Base-by-base conservation (phyloP, 2,113 vertebrate species). In the Scophthalmus maximus region DNA sequence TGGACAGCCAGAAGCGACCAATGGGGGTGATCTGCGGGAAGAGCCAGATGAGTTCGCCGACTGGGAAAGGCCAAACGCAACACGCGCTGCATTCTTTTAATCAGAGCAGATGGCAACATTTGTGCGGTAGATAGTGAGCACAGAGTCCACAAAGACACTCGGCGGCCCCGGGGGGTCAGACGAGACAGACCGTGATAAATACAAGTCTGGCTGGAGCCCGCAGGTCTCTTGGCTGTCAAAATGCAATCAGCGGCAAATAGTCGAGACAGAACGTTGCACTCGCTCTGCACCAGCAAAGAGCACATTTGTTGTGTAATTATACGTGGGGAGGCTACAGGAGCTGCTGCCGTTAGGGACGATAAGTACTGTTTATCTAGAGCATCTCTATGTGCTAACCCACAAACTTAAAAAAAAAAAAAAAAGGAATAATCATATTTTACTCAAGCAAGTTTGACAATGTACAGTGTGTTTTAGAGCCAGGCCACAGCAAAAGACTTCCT, bases 1-100 rank as follows among this genome's bases (percentile, higher is more conserved):
- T 93, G 86, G 86, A 90, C 73, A 5, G 70, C 84, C 67, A 76
- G 74, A 77, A 88, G 81, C 59, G 60, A 82, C 84, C 83, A 49
- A 79, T 72, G 81, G 85, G n/a, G 84, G 62, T 53, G 75, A 84
- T 85, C 86, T 86, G 87, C 25, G 83, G 87, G 73, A 56, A 83
- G 77, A 83, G 52, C 89, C 90, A 92, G 85, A 92, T 90, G 88
- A 88, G 86, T 88, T 84, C 79, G 74, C 70, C 1, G 82, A 86
- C 87, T 77, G 89, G 79, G 88, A 87, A 87, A 87, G 53, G 57
- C 72, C 40, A 20, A 78, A 68, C 18, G 40, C 65, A 57, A n/a
- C 17, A 55, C 73, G 71, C 78, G 74, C 49, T 32, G 67, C 55
- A 52, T 76, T 88, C 85, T 73, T 89, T 87, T 88, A 81, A 92